Evolutionary conservation across 2,797 vertebrate species (phyloP).

Genomic region (Myioborus melanocephalus): DNA sequence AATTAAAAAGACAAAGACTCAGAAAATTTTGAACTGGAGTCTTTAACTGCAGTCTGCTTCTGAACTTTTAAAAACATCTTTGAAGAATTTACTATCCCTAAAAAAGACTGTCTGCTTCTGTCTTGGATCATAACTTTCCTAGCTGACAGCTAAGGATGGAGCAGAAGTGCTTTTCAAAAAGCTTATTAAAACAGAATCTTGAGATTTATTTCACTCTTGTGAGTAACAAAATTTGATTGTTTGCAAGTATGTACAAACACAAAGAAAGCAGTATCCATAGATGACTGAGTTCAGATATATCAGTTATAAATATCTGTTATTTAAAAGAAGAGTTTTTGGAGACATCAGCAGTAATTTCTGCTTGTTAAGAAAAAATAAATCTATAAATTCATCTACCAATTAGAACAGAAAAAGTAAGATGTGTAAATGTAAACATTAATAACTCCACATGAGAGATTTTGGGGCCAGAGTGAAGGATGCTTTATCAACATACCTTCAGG

Average conservation of each 20-base stretch:
- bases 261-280: neutral
- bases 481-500: neutral
- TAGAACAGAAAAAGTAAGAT: neutral
- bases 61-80: neutral
- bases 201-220: neutral
- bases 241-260: neutral
- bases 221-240: neutral
- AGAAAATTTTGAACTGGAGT: neutral
- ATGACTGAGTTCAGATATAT: neutral
- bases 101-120: neutral
- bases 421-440: neutral
- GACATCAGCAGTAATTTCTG: neutral
- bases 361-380: neutral
- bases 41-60: neutral
- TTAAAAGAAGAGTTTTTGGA: neutral
- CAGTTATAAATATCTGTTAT: neutral
- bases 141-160: neutral
- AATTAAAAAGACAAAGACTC: neutral
- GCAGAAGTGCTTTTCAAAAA: neutral
- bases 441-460: neutral
- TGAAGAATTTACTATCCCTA: neutral
- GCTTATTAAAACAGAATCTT: neutral
- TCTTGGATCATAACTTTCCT: neutral
- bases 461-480: neutral
- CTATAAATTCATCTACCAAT: neutral